A percentile compares a stretch with the other conserved stretches of the same genome.
phyloP scores from a whole-genome alignment of 1,140 invertebrate genomes.

The Bombus turneri region DNA sequence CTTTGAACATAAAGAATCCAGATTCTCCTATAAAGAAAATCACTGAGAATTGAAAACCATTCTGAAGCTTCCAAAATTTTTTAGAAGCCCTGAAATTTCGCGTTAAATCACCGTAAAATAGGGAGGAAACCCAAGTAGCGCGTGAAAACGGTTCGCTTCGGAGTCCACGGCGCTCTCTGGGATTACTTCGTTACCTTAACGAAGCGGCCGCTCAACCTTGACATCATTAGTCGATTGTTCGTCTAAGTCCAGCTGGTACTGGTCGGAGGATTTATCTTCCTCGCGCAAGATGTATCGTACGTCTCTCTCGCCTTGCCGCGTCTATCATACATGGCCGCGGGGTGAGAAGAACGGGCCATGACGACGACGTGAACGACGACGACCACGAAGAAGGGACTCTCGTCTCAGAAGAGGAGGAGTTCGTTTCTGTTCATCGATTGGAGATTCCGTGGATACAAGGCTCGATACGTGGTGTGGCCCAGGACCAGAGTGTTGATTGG shows the following conservation, averaged over 20 bases:
- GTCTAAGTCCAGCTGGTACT: slow-evolving; percentile 56
- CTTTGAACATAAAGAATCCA: too few relatives aligned
- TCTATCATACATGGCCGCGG: slow-evolving; percentile 59
- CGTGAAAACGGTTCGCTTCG: slow-evolving; percentile 26
- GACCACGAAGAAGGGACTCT: neutral
- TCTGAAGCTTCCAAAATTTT: neutral
- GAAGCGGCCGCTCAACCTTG: slow-evolving; percentile 66
- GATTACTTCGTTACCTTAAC: slow-evolving; percentile 68
- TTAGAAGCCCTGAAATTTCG: too few relatives aligned
- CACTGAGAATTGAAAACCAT: neutral
- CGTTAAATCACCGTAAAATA: neutral
- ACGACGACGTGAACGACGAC: neutral
- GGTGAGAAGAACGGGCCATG: neutral
- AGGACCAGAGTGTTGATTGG: slow-evolving; percentile 65
- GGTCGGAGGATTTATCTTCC: slow-evolving; percentile 62
- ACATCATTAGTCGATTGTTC: slow-evolving; percentile 70
- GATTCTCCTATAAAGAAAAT: too few relatives aligned
- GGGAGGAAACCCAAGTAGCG: slow-evolving; percentile 2
- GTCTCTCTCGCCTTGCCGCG: slow-evolving; percentile 22
- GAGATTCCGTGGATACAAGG: slow-evolving; percentile 57
- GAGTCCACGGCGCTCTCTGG: slow-evolving; percentile 25
- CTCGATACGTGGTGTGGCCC: slow-evolving; percentile 39
- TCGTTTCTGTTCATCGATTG: slow-evolving; percentile 56
- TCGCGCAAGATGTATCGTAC: slow-evolving; percentile 61
- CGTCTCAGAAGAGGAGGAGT: slow-evolving; percentile 20